These are phyloP conservation scores for Malurus splendens DNA, from an alignment of 2,797 vertebrate genomes.

Conservation along the genomic window DNA sequence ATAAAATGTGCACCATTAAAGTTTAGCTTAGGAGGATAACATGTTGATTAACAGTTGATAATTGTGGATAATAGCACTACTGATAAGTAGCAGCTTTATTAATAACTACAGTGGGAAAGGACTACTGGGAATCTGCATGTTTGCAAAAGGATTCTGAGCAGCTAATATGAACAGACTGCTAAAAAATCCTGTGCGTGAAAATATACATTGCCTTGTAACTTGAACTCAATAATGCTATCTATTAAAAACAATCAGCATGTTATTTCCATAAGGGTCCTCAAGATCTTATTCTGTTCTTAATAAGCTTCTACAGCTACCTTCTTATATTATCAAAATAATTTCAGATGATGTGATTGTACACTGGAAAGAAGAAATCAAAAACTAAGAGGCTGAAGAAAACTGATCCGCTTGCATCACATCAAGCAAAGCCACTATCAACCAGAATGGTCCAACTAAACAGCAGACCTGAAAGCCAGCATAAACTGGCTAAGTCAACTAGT, in stretches of 20 bases:
- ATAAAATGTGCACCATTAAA: background rate
- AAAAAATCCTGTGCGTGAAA: background rate
- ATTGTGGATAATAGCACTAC: background rate
- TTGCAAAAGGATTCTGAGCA: conserved; percentile 13
- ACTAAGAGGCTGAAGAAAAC: conserved; percentile 25
- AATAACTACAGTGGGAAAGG: background rate
- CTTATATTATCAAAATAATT: conserved; percentile 25
- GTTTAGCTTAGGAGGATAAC: conserved; percentile 6
- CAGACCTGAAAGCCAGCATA: background rate
- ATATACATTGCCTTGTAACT: background rate
- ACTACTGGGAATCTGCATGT: background rate
- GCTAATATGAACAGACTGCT: background rate
- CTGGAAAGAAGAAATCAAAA: conserved; percentile 20
- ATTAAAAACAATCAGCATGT: background rate
- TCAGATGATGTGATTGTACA: conserved; percentile 12
- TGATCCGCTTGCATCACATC: background rate
- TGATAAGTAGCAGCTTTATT: background rate
- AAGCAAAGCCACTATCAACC: conserved; percentile 2
- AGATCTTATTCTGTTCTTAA: conserved; percentile 1
- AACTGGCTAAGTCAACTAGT: conserved; percentile 9
- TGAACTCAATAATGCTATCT: background rate
- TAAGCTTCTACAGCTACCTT: conserved; percentile 26
- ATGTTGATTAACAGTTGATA: background rate
- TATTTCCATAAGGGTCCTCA: background rate
- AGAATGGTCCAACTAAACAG: background rate